These are phyloP conservation scores for Nymphalis polychloros DNA, from an alignment of 2,888 invertebrate genomes.

Conservation along the genomic window DNA sequence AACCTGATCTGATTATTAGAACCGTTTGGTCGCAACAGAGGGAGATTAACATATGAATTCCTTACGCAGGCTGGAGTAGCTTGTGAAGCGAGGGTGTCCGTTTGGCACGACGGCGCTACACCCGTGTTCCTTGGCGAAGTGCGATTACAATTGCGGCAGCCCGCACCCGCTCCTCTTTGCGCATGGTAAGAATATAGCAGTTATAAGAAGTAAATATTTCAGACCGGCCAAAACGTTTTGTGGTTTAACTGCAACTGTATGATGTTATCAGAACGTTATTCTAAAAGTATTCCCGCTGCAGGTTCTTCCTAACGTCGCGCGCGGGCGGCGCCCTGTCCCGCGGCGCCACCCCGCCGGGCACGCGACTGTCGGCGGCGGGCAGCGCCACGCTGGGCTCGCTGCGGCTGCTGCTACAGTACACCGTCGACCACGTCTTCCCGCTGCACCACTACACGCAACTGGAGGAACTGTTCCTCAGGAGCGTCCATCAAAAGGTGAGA, in stretches of 20 bases:
- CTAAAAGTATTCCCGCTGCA: conserved; percentile 47
- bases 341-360: conserved; percentile 89
- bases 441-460: conserved; percentile 90
- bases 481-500: conserved; percentile 84
- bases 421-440: conserved; percentile 94
- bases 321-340: conserved; percentile 84
- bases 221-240: too few species aligned
- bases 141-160: conserved; percentile 87
- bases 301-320: conserved; percentile 84
- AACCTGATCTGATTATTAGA: background rate
- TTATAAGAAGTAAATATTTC: too few species aligned
- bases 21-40: too few species aligned
- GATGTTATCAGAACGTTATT: background rate
- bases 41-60: background rate
- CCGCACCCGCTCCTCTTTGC: conserved; percentile 69
- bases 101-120: conserved; percentile 93
- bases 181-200: conserved; percentile 84
- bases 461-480: conserved; percentile 88
- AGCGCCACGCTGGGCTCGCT: conserved; percentile 88
- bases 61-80: conserved; percentile 83
- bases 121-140: conserved; percentile 95
- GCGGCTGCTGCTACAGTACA: conserved; percentile 92
- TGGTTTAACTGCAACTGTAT: too few species aligned
- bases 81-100: conserved; percentile 89
- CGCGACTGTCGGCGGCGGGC: conserved; percentile 83